Evolutionary conservation across 2,113 vertebrate genomes (phyloP), one percentile per base, ranked within the genome.

Genomic region (Atherinomorus stipes): DNA sequence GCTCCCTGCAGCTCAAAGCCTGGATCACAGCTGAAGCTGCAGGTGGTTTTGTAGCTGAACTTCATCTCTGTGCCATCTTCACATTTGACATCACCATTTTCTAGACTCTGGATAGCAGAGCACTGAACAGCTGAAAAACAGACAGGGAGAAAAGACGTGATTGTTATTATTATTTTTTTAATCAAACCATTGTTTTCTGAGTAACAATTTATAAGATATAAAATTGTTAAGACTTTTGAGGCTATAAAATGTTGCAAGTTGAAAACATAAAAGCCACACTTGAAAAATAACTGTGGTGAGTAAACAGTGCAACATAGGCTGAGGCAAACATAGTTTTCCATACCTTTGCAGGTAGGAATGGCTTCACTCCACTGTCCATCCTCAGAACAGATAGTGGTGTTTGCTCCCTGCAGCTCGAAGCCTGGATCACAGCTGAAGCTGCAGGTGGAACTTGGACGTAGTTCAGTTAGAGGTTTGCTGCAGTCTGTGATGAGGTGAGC

Each of bases 31-130:
- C 25, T 53, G 12, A 96, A 96, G 3, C 11, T 50, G 51, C 97
- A 97, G 53, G 38, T 90, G 28, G 93, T 94, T 31, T 84, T 89
- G 62, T 92, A 96, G 44, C 89, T 90, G 79, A 91, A 94, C 40
- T 18, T 65, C 44, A 64, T 76, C 0, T 91, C 86, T 2, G 80
- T 80, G 53, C 94, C 91, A 1, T 68, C 80, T n/a, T 68, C 90
- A 84, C 96, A 97, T 87, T 5, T 11, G 52, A 93, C n/a, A 2
- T 25, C 7, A 11, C 92, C 94, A 11, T 89, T 86, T 7, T 87
- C 74, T 6, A 81, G 81, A 4, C 60, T 23, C 9, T 28, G 44
- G 13, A 89, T 71, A 6, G 47, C 38, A 0, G 80, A 82, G 22
- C 93, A 93, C 16, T 66, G 85, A 26, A 92, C 80, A 58, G 85